Conservation (phyloP, 1,140 invertebrate genomes). For the Melitaea cinxia region DNA sequence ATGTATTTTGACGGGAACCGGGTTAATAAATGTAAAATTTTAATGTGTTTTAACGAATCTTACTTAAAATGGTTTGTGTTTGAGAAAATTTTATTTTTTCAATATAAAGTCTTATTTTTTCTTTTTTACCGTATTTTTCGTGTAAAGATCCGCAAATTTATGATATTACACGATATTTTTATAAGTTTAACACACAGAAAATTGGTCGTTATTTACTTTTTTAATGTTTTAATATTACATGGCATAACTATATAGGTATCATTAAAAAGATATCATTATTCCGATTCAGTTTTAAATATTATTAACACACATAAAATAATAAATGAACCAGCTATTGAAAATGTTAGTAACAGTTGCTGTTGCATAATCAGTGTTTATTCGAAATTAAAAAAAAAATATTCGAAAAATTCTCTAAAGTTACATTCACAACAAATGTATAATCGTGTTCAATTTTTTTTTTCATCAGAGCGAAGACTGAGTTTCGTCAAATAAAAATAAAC, state of each 20-base stretch:
- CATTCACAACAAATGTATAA: not conserved
- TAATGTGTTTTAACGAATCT: not conserved
- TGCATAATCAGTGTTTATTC: no score
- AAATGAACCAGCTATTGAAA: no score
- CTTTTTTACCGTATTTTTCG: not conserved
- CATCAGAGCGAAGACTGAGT: not conserved
- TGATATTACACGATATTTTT: not conserved
- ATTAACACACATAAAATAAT: no score
- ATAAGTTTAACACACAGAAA: no score
- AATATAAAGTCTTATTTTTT: not conserved
- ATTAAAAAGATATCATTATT: no score
- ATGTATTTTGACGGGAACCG: conserved; percentile 23
- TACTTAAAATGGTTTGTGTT: not conserved
- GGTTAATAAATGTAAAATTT: conserved; percentile 27
- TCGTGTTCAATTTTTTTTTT: not conserved
- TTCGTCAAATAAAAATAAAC: conserved; percentile 18
- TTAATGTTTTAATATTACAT: no score
- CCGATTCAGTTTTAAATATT: no score
- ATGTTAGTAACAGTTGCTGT: no score
- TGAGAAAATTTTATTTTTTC: no score
- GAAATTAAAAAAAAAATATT: not conserved
- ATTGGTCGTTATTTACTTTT: no score
- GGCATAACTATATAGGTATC: no score
- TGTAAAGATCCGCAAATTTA: not conserved
- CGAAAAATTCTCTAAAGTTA: not conserved